These are phyloP conservation scores for Dichetophora obliterata DNA, from an alignment of 2,888 invertebrate species.

Conservation along the genomic window DNA sequence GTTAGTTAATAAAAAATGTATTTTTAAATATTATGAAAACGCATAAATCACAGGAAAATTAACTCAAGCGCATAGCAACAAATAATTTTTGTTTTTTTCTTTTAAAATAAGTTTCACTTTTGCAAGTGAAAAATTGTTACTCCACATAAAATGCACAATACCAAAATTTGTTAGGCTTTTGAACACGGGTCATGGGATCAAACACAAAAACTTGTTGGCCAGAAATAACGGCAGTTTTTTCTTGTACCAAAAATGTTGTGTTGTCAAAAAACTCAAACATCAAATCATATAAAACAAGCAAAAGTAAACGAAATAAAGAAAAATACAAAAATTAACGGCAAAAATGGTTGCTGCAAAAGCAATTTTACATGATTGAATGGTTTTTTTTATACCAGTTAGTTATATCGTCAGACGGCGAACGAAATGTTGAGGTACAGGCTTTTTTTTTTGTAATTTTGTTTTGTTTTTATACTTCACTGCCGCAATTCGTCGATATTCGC, in stretches of 20 bases:
- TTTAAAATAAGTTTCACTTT: neutral
- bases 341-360: conserved; percentile 1
- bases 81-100: neutral
- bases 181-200: too few relatives aligned
- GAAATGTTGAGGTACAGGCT: neutral
- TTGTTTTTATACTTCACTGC: neutral
- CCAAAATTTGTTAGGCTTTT: too few relatives aligned
- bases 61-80: conserved; percentile 13
- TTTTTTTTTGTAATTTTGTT: neutral
- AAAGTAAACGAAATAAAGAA: neutral
- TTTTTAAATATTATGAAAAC: neutral
- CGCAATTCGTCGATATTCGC: too few relatives aligned
- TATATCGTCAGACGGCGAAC: too few relatives aligned
- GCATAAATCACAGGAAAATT: conserved; percentile 25
- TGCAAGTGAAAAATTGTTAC: neutral
- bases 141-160: neutral
- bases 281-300: neutral
- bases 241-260: neutral
- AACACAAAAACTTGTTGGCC: too few relatives aligned
- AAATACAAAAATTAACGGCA: neutral
- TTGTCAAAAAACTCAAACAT: neutral
- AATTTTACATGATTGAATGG: conserved; percentile 13
- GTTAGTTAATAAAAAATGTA: neutral
- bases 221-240: neutral
- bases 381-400: conserved; percentile 11